Evolutionary conservation across 2,797 vertebrate genomes (phyloP).

Genomic region (Buceros bicornis): DNA sequence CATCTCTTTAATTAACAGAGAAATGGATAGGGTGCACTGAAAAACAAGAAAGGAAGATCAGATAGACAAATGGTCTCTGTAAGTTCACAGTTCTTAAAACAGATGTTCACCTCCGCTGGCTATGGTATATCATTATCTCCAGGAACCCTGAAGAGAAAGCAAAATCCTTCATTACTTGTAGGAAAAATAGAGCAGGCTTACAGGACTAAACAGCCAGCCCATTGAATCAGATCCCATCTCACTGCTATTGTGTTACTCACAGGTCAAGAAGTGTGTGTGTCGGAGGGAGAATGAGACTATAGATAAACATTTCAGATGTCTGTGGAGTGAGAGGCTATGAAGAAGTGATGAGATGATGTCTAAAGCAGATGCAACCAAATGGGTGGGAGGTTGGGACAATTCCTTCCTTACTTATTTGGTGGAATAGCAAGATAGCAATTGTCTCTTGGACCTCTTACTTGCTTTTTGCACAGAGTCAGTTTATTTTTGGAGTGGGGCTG

Average conservation of each 20-base stretch:
- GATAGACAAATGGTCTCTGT: conserved; percentile 75
- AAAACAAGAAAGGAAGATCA: conserved; percentile 71
- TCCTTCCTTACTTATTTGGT: background rate
- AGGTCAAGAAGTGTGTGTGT: background rate
- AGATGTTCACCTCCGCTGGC: conserved; percentile 78
- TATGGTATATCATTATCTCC: conserved; percentile 74
- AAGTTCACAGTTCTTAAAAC: conserved; percentile 76
- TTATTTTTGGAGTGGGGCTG: background rate
- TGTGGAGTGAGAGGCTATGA: background rate
- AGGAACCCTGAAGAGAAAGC: conserved; percentile 71
- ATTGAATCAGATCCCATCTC: background rate
- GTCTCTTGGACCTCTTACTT: background rate
- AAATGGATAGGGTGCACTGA: conserved; percentile 52
- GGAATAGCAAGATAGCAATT: background rate
- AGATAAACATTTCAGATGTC: background rate
- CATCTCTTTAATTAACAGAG: conserved; percentile 76
- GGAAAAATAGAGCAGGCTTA: conserved; percentile 11
- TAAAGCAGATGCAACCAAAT: background rate
- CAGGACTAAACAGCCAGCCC: background rate
- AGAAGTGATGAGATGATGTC: background rate
- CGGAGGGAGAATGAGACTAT: background rate
- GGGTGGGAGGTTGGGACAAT: background rate
- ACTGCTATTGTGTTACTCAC: background rate
- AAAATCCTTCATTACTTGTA: conserved; percentile 60
- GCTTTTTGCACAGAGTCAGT: background rate